A percentile compares a stretch with the other conserved stretches of the same genome.
phyloP scores from a whole-genome alignment of 2,113 vertebrate species.

The Leucopsar rothschildi region DNA sequence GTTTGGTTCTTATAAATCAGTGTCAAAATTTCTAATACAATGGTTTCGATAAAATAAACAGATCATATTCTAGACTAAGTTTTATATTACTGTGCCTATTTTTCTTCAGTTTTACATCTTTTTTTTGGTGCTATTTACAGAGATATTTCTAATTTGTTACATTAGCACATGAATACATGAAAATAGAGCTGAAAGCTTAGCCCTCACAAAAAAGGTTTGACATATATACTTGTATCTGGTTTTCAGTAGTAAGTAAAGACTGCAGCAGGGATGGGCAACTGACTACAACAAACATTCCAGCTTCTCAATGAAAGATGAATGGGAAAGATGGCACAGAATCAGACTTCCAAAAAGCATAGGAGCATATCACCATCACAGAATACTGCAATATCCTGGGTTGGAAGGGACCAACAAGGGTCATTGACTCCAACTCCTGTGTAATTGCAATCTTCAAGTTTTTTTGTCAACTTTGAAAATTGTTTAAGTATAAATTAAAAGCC shows the following conservation, averaged over 20 bases:
- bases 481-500: background rate
- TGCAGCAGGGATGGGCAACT: background rate
- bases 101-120: background rate
- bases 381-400: background rate
- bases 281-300: background rate
- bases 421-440: background rate
- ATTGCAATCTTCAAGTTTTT: background rate
- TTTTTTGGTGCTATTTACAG: background rate
- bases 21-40: background rate
- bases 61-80: background rate
- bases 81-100: background rate
- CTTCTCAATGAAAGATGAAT: background rate
- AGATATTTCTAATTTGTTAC: background rate
- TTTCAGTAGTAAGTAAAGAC: background rate
- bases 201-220: background rate
- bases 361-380: background rate
- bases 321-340: background rate
- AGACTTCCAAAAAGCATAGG: background rate
- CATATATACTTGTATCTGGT: background rate
- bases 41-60: background rate
- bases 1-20: background rate
- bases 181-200: background rate
- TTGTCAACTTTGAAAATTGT: background rate
- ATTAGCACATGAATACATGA: background rate
- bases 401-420: background rate